Conservation (phyloP, 1,140 invertebrate genomes). For the Drosophila punjabiensis region DNA sequence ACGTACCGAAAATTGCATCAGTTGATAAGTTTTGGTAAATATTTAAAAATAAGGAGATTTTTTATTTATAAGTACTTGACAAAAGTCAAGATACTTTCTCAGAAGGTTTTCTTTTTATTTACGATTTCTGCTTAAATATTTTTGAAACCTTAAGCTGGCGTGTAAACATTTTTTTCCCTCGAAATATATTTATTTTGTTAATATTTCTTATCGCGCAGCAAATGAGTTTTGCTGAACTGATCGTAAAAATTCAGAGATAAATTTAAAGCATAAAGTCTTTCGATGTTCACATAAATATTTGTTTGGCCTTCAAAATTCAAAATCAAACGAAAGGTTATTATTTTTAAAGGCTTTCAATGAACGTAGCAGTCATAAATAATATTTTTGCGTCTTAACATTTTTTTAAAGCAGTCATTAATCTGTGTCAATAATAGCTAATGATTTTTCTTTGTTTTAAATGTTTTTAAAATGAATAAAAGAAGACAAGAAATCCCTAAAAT, state of each 20-base stretch:
- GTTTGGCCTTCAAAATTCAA: constrained; percentile 10
- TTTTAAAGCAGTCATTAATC: not conserved
- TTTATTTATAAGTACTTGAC: too few species aligned
- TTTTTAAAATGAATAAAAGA: not conserved
- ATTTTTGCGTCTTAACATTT: constrained; percentile 28
- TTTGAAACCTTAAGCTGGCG: not conserved
- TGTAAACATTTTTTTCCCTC: not conserved
- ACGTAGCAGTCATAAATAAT: not conserved
- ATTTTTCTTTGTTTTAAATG: not conserved
- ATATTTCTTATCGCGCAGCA: not conserved
- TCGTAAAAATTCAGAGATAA: not conserved
- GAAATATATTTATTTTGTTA: constrained; percentile 1
- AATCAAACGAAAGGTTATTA: constrained; percentile 1
- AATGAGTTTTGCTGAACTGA: not conserved
- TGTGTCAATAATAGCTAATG: not conserved
- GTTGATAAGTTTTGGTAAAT: not conserved
- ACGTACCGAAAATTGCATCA: constrained; percentile 12
- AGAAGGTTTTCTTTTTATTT: not conserved
- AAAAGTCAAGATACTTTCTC: too few species aligned
- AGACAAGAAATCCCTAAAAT: not conserved
- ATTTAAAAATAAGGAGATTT: not conserved
- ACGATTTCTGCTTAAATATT: not conserved
- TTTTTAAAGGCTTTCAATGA: not conserved
- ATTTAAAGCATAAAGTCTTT: constrained; percentile 2
- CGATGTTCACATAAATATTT: not conserved